Conservation (phyloP, 2,888 invertebrate species). For the Physocephala rufipes region DNA sequence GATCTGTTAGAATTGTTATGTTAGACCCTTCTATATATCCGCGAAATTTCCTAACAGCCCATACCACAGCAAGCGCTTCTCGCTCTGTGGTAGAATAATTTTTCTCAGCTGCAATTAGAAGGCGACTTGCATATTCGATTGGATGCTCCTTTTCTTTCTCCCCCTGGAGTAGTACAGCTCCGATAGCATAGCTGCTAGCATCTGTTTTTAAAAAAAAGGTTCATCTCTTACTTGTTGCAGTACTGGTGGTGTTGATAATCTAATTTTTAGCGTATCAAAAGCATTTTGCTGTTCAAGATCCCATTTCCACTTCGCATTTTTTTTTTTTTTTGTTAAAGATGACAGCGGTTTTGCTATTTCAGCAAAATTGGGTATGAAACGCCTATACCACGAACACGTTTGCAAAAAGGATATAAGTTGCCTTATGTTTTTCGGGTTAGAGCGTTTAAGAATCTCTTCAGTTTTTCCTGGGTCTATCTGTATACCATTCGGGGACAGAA, state of each 20-base stretch:
- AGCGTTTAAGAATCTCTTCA: constrained; percentile 45
- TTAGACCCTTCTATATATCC: constrained; percentile 34
- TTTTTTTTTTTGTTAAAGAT: constrained; percentile 36
- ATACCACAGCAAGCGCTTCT: constrained; percentile 56
- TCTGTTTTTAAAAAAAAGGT: constrained; percentile 54
- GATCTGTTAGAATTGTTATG: constrained; percentile 55
- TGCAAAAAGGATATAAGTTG: constrained; percentile 47
- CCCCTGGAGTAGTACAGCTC: constrained; percentile 45
- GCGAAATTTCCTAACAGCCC: constrained; percentile 42
- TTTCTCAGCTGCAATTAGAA: constrained; percentile 52
- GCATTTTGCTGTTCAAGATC: constrained; percentile 21
- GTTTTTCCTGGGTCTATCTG: constrained; percentile 50
- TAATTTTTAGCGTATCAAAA: constrained; percentile 31
- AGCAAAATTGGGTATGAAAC: constrained; percentile 12
- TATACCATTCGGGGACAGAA: constrained; percentile 49
- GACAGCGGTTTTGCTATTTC: constrained; percentile 49
- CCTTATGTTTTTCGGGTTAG: constrained; percentile 44
- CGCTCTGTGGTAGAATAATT: constrained; percentile 63
- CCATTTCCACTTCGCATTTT: constrained; percentile 38
- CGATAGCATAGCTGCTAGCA: constrained; percentile 51
- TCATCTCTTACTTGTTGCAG: constrained; percentile 46
- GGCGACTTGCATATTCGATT: constrained; percentile 51
- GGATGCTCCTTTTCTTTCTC: constrained; percentile 45
- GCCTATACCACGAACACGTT: constrained; percentile 50
- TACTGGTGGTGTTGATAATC: constrained; percentile 46